Evolutionary conservation across 2,888 invertebrate genomes (phyloP).

Genomic region (Myopa testacea): DNA sequence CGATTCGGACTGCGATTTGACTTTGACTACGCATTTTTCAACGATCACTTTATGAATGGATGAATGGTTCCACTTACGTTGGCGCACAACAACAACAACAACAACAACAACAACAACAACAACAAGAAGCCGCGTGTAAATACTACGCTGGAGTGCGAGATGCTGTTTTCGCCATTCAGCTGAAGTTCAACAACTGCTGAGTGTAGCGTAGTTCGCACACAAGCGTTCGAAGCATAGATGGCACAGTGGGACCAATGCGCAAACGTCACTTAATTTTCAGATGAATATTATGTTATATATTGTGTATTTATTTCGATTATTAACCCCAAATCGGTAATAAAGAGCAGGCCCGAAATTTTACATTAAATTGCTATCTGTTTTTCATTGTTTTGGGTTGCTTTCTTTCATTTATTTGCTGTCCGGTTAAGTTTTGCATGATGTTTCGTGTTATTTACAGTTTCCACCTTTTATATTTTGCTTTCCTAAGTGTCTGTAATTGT

Average conservation of each 20-base stretch:
- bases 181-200: conserved; percentile 28
- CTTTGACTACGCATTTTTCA: conserved; percentile 1
- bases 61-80: not conserved
- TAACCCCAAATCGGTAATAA: too few species aligned
- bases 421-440: too few species aligned
- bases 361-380: too few species aligned
- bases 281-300: not conserved
- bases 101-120: not conserved
- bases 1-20: not conserved
- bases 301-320: too few species aligned
- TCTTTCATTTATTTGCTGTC: too few species aligned
- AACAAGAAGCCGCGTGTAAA: conserved; percentile 19
- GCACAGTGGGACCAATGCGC: conserved; percentile 16
- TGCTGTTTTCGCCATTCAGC: conserved; percentile 3
- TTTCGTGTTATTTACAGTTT: too few species aligned
- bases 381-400: too few species aligned
- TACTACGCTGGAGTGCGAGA: conserved; percentile 20
- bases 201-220: not conserved
- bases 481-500: too few species aligned
- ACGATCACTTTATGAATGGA: conserved; percentile 35
- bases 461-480: too few species aligned
- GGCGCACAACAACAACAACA: not conserved
- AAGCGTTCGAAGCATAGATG: not conserved
- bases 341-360: too few species aligned
- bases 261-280: too few species aligned